These are phyloP conservation scores for Limnephilus lunatus DNA, from an alignment of 2,888 invertebrate species.

Conservation along the genomic window DNA sequence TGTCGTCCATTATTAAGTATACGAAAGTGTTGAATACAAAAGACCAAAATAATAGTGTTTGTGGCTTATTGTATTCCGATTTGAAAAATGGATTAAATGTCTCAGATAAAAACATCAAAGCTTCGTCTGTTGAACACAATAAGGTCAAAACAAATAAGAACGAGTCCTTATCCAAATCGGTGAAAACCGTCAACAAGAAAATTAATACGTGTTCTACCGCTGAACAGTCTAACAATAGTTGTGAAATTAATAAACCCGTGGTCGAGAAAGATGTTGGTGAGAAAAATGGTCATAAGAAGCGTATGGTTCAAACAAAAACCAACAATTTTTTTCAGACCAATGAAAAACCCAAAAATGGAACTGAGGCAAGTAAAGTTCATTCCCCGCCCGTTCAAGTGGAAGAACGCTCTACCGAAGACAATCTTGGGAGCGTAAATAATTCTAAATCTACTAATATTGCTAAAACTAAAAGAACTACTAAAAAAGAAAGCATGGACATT, in stretches of 20 bases:
- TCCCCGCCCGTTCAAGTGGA: not conserved
- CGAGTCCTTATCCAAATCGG: not conserved
- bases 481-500: not conserved
- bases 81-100: not conserved
- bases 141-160: not conserved
- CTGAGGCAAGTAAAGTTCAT: not conserved
- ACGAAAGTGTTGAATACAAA: conserved; percentile 10
- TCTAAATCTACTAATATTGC: not conserved
- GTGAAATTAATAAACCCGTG: not conserved
- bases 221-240: not conserved
- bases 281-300: conserved; percentile 6
- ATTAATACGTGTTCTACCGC: not conserved
- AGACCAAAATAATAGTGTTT: not conserved
- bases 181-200: not conserved
- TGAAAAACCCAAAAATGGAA: not conserved
- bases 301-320: conserved; percentile 24
- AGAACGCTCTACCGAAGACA: not conserved
- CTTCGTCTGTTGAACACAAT: not conserved
- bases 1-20: conserved; percentile 41
- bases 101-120: not conserved
- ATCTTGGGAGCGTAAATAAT: not conserved
- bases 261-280: not conserved
- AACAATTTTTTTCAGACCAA: not conserved
- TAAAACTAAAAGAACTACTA: not conserved
- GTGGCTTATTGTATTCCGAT: not conserved